Evolutionary conservation across 2,113 vertebrate species (phyloP), one percentile per base, ranked within the genome.

Genomic region (Pungitius pungitius): DNA sequence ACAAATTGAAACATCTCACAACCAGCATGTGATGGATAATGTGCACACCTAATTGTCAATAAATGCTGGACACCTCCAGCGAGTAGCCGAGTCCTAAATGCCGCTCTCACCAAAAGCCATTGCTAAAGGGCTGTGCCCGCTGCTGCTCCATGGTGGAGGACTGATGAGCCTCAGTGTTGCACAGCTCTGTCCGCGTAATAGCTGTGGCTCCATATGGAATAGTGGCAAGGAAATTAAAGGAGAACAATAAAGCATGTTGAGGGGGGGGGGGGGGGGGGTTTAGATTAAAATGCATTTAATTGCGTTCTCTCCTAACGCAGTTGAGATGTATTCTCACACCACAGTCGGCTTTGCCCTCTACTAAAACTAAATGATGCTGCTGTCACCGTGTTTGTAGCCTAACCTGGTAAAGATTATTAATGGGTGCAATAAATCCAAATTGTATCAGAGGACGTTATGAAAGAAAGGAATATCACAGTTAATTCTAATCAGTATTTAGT

Each of bases 381-480:
- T 94, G 95, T 94, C 95, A 94, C 82, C 86, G 92, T 93, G 92
- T 89, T 81, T 93, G 94, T 93, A 93, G 93, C 92, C 92, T 94
- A 96, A 96, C 94, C 86, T 85, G 93, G 93, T 96, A 95, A 96
- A 95, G 91, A 94, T 96, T 96, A 98, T 98, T 97, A 96, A 98
- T 96, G 96, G 94, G 93, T 87, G 94, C 94, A 97, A 97, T 98
- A 96, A 95, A 94, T 94, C 92, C 90, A 93, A 95, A 96, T 95
- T 95, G 94, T 94, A 94, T 92, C 94, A 96, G 95, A 93, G 93
- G 95, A 95, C 95, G 95, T 96, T 96, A 97, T 96, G 95, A 92
- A 92, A 96, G 6, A 95, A 95, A 93, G 93, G 94, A 94, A 95
- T 93, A 94, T 94, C 92, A 91, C 88, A 92, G 91, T 84, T 79